Evolutionary conservation across 1,140 invertebrate genomes (phyloP).

Genomic region (Euura lappo): DNA sequence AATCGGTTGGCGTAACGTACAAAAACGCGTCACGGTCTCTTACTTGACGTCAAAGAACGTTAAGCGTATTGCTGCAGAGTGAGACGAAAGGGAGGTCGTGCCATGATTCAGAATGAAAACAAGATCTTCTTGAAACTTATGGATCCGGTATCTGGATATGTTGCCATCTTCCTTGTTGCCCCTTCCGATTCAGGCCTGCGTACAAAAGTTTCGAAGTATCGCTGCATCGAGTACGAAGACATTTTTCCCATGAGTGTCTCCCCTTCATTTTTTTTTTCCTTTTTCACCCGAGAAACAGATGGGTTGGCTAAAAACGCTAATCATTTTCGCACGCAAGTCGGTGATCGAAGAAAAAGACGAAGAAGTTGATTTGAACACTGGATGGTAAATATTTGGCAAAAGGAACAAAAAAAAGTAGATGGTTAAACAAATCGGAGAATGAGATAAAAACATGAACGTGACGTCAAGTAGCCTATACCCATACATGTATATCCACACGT

Average conservation of each 20-base stretch:
- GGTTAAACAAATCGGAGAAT: slow-evolving; percentile 2
- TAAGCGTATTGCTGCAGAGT: neutral
- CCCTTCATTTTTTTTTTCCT: too few species aligned
- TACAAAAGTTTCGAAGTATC: too few species aligned
- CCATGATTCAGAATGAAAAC: neutral
- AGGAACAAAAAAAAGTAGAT: neutral
- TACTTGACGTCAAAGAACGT: slow-evolving; percentile 1
- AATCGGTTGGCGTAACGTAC: neutral
- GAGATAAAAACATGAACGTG: neutral
- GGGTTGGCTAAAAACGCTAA: neutral
- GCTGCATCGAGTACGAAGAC: too few species aligned
- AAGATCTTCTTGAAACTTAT: neutral
- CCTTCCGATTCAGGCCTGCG: too few species aligned
- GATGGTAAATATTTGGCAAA: neutral
- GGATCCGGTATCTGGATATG: neutral
- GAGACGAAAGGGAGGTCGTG: neutral
- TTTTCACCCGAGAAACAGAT: too few species aligned
- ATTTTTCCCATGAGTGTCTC: too few species aligned
- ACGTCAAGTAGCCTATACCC: neutral
- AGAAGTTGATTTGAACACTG: neutral
- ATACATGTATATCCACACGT: neutral
- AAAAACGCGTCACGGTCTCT: neutral
- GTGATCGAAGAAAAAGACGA: too few species aligned
- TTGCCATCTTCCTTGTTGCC: too few species aligned
- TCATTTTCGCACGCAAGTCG: neutral